Conservation (phyloP, 2,888 invertebrate species). For the Drosophila multiciliata region DNA sequence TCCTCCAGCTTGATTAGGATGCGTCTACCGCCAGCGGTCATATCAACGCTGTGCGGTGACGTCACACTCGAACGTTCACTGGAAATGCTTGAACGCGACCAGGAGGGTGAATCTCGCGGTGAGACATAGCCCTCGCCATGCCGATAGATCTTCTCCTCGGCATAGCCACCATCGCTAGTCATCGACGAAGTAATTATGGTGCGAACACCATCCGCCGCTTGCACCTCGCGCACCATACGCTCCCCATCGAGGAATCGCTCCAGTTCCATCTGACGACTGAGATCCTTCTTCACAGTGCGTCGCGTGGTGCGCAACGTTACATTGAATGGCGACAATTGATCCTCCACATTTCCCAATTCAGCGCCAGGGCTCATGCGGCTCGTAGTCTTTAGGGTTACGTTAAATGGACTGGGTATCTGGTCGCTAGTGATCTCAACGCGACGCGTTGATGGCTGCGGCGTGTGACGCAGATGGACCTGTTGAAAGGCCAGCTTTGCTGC, state of each 20-base stretch:
- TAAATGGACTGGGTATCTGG: constrained; percentile 75
- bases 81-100: constrained; percentile 71
- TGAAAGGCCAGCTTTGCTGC: constrained; percentile 85
- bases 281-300: constrained; percentile 56
- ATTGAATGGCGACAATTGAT: constrained; percentile 78
- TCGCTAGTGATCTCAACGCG: constrained; percentile 82
- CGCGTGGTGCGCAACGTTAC: constrained; percentile 77
- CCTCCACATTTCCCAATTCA: constrained; percentile 65
- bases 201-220: constrained; percentile 82
- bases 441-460: constrained; percentile 86
- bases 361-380: constrained; percentile 76
- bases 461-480: constrained; percentile 87
- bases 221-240: constrained; percentile 87
- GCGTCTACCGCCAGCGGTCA: constrained; percentile 81
- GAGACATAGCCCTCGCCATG: constrained; percentile 82
- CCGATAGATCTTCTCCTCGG: constrained; percentile 82
- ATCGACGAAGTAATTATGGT: constrained; percentile 84
- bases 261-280: constrained; percentile 69
- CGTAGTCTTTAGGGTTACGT: constrained; percentile 86
- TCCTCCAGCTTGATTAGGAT: constrained; percentile 83
- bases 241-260: constrained; percentile 90
- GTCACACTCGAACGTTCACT: constrained; percentile 79
- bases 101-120: constrained; percentile 73
- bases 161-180: constrained; percentile 80
- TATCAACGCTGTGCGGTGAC: constrained; percentile 80